Conservation (phyloP, 1,140 invertebrate genomes). For the Elymnias hypermnestra region DNA sequence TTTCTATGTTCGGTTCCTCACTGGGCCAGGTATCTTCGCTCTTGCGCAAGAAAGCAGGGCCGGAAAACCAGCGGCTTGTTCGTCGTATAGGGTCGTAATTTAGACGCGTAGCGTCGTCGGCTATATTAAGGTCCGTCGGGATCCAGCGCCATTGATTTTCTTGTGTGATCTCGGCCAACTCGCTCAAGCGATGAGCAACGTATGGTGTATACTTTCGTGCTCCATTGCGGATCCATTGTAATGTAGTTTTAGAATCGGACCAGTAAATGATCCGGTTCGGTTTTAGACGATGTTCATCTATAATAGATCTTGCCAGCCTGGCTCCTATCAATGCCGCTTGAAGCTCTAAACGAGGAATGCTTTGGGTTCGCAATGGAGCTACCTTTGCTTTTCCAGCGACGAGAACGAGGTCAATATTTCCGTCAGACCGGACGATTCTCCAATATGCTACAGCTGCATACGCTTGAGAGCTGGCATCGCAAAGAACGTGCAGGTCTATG, state of each 20-base stretch:
- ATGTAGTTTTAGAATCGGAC: neutral
- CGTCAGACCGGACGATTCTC: conserved; percentile 1
- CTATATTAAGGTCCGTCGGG: neutral
- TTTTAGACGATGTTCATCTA: neutral
- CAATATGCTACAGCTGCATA: conserved; percentile 36
- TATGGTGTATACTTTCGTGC: neutral
- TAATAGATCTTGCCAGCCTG: neutral
- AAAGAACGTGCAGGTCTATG: conserved; percentile 51
- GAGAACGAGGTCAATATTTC: conserved; percentile 5
- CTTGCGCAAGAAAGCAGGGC: too few relatives aligned
- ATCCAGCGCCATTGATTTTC: neutral
- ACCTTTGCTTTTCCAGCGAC: conserved; percentile 20
- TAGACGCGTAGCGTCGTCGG: neutral
- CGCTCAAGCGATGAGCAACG: neutral
- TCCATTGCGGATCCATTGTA: neutral
- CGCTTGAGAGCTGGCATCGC: conserved; percentile 40
- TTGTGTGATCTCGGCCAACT: neutral
- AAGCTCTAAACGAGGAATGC: neutral
- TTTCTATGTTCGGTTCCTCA: too few relatives aligned
- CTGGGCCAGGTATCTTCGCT: too few relatives aligned
- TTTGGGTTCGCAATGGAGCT: neutral
- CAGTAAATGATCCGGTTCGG: neutral
- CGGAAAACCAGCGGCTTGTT: too few relatives aligned
- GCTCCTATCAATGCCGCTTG: neutral
- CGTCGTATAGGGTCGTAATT: too few relatives aligned